phyloP scores from a whole-genome alignment of 2,888 invertebrate genomes.

The Deroplatys truncata region DNA sequence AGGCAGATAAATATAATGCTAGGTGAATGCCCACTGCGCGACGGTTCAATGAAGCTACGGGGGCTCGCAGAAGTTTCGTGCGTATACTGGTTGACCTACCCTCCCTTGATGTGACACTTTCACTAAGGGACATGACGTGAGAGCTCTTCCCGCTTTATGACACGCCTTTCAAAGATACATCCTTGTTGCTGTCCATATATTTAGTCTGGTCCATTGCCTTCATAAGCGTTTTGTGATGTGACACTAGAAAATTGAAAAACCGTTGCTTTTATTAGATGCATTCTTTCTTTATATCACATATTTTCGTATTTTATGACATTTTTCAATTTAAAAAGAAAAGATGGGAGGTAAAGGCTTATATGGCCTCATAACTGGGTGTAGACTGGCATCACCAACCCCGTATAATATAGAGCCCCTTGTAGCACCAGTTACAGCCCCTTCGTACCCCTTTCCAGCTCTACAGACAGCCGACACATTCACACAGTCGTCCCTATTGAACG shows the following conservation, averaged over 20 bases:
- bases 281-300: background rate
- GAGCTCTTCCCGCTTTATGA: too few relatives aligned
- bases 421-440: background rate
- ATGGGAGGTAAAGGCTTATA: background rate
- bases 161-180: too few relatives aligned
- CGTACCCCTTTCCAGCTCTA: background rate
- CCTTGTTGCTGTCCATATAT: background rate
- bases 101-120: too few relatives aligned
- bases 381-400: background rate
- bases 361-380: background rate
- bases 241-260: slow-evolving; percentile 1
- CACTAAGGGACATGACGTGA: too few relatives aligned
- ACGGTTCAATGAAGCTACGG: too few relatives aligned
- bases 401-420: slow-evolving; percentile 8
- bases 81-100: too few relatives aligned
- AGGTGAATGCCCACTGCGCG: too few relatives aligned
- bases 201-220: background rate
- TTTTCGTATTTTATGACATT: slow-evolving; percentile 11
- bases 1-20: too few relatives aligned
- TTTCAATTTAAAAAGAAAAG: background rate
- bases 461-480: slow-evolving; percentile 15
- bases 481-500: slow-evolving; percentile 32
- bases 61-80: too few relatives aligned
- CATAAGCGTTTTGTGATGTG: background rate
- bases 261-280: slow-evolving; percentile 4